Percentiles rank a stretch among this genome's conserved stretches.
phyloP scores from a whole-genome alignment of 2,797 vertebrate species.

The Enteromius argenteus region DNA sequence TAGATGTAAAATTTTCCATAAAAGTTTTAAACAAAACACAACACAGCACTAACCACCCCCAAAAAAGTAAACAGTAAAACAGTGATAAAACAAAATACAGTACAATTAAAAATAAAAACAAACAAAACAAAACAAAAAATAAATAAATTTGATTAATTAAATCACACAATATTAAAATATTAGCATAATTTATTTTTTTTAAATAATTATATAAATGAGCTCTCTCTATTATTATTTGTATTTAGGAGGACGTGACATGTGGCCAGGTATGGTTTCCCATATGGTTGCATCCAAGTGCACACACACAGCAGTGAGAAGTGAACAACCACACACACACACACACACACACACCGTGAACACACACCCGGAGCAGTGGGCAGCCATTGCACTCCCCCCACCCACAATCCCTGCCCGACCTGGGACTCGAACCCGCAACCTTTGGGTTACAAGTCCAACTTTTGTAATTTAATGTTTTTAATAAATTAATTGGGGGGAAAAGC shows the following conservation, averaged over 20 bases:
- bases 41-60: too few species aligned
- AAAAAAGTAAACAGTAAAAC: too few species aligned
- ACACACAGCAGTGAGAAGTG: too few species aligned
- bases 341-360: too few species aligned
- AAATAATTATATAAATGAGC: not conserved
- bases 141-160: not conserved
- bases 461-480: not conserved
- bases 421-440: too few species aligned
- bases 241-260: too few species aligned
- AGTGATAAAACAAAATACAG: not conserved
- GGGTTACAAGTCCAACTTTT: not conserved
- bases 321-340: too few species aligned
- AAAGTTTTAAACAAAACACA: not conserved
- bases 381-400: too few species aligned
- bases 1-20: not conserved
- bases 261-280: too few species aligned
- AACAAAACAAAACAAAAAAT: not conserved
- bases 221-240: not conserved
- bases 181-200: not conserved
- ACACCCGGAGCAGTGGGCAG: too few species aligned
- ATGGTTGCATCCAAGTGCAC: too few species aligned
- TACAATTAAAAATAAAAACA: not conserved
- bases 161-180: not conserved
- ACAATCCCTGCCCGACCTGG: too few species aligned
- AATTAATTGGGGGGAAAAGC: not conserved